phyloP scores from a whole-genome alignment of 2,888 invertebrate genomes.

The Hirtodrosophila histrioides region DNA sequence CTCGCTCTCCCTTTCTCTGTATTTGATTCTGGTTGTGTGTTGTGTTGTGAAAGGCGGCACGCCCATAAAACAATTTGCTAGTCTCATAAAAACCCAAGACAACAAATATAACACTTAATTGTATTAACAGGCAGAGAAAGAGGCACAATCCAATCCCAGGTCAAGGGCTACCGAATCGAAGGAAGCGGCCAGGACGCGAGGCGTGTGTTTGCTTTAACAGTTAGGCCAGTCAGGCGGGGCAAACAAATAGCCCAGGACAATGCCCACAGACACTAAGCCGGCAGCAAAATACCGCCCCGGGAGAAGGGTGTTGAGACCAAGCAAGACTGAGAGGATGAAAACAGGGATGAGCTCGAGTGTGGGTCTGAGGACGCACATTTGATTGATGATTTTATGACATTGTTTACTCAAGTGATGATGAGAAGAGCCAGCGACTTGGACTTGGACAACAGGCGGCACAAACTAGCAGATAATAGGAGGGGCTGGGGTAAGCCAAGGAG shows the following conservation, averaged over 20 bases:
- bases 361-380: constrained; percentile 43
- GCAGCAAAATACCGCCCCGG: constrained; percentile 14
- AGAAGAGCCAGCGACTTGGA: constrained; percentile 38
- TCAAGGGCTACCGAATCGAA: constrained; percentile 18
- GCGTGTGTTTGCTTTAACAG: constrained; percentile 47
- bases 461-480: constrained; percentile 31
- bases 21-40: neutral
- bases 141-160: constrained; percentile 24
- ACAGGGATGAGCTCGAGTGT: constrained; percentile 6
- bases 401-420: constrained; percentile 79
- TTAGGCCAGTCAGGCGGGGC: constrained; percentile 34
- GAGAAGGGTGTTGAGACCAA: neutral
- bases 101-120: constrained; percentile 78
- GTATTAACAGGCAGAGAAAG: constrained; percentile 63
- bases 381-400: constrained; percentile 81
- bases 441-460: constrained; percentile 4
- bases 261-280: constrained; percentile 20
- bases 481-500: too few relatives aligned
- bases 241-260: constrained; percentile 51
- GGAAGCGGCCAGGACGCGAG: neutral
- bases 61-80: constrained; percentile 74
- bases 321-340: constrained; percentile 5
- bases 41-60: constrained; percentile 53
- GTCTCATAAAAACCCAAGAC: constrained; percentile 59
- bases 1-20: neutral